A percentile compares a stretch with the other conserved stretches of the same genome.
Conservation (phyloP, 1,140 invertebrate genomes). For the Zaprionus ornatus region DNA sequence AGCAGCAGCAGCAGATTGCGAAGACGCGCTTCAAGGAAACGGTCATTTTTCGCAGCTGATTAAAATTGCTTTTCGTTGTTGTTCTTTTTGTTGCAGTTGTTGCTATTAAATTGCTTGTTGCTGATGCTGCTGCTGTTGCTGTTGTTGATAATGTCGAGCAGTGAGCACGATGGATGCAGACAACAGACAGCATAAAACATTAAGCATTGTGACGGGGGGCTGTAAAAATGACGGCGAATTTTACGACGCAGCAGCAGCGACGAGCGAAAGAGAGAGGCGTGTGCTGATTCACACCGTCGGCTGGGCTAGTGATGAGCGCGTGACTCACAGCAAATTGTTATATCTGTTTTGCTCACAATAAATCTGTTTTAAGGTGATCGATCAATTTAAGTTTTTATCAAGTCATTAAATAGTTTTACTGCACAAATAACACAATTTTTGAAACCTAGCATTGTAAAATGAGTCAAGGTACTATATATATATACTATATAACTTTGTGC, state of each 20-base stretch:
- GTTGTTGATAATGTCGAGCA: constrained; percentile 28
- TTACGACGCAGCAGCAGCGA: constrained; percentile 18
- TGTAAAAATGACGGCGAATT: constrained; percentile 33
- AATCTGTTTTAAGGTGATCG: not conserved
- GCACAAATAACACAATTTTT: not conserved
- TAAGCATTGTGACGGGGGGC: constrained; percentile 30
- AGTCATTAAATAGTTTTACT: not conserved
- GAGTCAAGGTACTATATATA: not conserved
- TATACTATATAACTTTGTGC: not conserved
- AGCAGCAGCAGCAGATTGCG: constrained; percentile 8
- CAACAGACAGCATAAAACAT: constrained; percentile 41
- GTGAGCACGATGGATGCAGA: constrained; percentile 17
- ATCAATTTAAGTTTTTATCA: not conserved
- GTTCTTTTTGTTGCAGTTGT: constrained; percentile 19
- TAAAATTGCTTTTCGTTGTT: constrained; percentile 21
- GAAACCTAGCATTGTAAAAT: not conserved
- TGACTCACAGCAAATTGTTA: not conserved
- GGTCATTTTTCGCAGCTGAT: constrained; percentile 31
- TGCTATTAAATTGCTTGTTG: constrained; percentile 40
- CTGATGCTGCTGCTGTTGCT: constrained; percentile 7
- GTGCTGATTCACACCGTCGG: constrained; percentile 23
- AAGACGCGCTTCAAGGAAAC: constrained; percentile 18
- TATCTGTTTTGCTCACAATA: not conserved
- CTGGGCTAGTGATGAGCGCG: constrained; percentile 4
- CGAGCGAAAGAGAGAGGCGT: constrained; percentile 13